Evolutionary conservation across 2,888 invertebrate genomes (phyloP), one percentile per base, ranked within the genome.

Genomic region (Nemotelus nigrinus): DNA sequence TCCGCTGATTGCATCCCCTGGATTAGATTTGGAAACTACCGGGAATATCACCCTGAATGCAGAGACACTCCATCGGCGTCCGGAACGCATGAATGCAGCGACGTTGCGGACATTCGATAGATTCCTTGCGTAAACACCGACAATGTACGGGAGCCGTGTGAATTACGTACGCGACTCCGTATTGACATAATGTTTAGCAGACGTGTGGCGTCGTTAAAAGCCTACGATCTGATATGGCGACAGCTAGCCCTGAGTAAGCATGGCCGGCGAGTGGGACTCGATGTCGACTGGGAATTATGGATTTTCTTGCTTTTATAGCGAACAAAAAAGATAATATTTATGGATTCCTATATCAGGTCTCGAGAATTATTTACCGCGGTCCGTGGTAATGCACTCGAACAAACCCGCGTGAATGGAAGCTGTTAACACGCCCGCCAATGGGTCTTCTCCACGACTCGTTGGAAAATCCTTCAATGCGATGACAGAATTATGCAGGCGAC

Each of bases 111-210:
- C 70, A 25, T 53, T 72, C 72, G 72, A 72, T 60, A 63, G 65
- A 44, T 58, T 57, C 72, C 47, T 58, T 47, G 72, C 48, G 74
- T 74, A 74, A 74, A 74, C 74, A 74, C 4, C 41, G 43, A 2
- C n/a, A 4, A 7, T 2, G 53, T 55, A 10, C 41, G 63, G 48
- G 74, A 74, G 74, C 50, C 50, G 60, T 48, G 74, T 74, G 74
- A 74, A 74, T 60, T 74, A 60, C 60, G 63, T 74, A 63, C 63
- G 60, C 60, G 60, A 60, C 48, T 60, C 25, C 65, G 55, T 78
- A 78, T 79, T 79, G 79, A 79, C 79, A 77, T 45, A 48, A 60
- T 79, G 79, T 79, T 79, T 79, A 78, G 70, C 71, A 79, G 79
- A 79, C 72, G 79, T 76, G 71, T 78, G 79, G 79, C 79, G 79